Conservation (phyloP, 2,797 vertebrate species). For the Danio choprae region DNA sequence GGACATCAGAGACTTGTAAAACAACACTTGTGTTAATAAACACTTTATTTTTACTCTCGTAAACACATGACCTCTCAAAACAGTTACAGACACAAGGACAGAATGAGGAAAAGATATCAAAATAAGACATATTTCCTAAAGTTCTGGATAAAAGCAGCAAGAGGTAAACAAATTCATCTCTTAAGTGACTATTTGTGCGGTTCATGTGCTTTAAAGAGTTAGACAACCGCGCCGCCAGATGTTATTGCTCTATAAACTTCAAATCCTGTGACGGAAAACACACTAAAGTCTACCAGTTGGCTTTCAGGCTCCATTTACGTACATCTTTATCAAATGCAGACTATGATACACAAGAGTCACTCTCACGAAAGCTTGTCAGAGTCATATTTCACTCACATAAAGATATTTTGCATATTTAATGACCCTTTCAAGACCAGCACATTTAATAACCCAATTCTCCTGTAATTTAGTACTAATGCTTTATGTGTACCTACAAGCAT, state of each 20-base stretch:
- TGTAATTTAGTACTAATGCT: no score
- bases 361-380: not conserved
- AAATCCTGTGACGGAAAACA: not conserved
- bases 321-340: not conserved
- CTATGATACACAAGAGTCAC: not conserved
- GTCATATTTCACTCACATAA: not conserved
- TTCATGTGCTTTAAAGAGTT: constrained; percentile 28
- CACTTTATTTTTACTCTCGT: constrained; percentile 11
- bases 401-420: not conserved
- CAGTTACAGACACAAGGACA: constrained; percentile 40
- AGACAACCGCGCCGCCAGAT: constrained; percentile 21
- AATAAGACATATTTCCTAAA: not conserved
- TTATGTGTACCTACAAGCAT: no score
- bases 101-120: constrained; percentile 8
- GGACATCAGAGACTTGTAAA: no score
- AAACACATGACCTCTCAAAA: constrained; percentile 47
- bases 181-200: not conserved
- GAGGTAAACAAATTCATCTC: constrained; percentile 16
- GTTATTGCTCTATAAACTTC: constrained; percentile 27
- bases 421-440: not conserved
- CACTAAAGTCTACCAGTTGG: not conserved
- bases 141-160: constrained; percentile 18
- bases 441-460: not conserved
- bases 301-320: not conserved
- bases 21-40: not conserved